Evolutionary conservation across 2,113 vertebrate species (phyloP).

Genomic region (Syngnathus typhle): DNA sequence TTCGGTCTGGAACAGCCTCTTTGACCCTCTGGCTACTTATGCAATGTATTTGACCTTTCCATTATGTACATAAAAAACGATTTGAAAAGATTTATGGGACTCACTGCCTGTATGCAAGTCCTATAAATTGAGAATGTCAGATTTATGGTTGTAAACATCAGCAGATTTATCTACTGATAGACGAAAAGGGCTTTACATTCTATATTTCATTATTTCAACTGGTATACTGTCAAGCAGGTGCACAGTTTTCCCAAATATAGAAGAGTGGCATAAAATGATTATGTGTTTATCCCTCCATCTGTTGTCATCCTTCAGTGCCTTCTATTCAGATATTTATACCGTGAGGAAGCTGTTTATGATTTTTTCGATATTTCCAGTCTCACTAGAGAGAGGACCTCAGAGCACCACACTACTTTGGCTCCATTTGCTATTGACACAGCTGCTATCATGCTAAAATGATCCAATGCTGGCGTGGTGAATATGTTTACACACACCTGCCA

Average conservation of each 20-base stretch:
- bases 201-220: slow-evolving; percentile 25
- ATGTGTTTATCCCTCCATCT: slow-evolving; percentile 47
- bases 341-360: slow-evolving; percentile 52
- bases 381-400: slow-evolving; percentile 32
- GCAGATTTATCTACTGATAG: slow-evolving; percentile 31
- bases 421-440: slow-evolving; percentile 62
- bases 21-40: slow-evolving; percentile 52
- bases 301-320: slow-evolving; percentile 40
- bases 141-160: slow-evolving; percentile 27
- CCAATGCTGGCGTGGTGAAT: slow-evolving; percentile 42
- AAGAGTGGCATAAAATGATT: slow-evolving; percentile 23
- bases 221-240: slow-evolving; percentile 50
- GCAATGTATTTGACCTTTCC: slow-evolving; percentile 40
- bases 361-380: slow-evolving; percentile 51
- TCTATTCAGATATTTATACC: slow-evolving; percentile 52
- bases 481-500: slow-evolving; percentile 32
- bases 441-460: slow-evolving; percentile 56
- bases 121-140: slow-evolving; percentile 36
- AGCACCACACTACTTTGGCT: slow-evolving; percentile 50
- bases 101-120: slow-evolving; percentile 24
- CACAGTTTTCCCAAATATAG: slow-evolving; percentile 36
- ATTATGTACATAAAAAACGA: slow-evolving; percentile 20
- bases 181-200: slow-evolving; percentile 15
- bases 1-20: slow-evolving; percentile 46
- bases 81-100: slow-evolving; percentile 33